Conservation (phyloP, 2,113 vertebrate genomes). For the Pipa parva region DNA sequence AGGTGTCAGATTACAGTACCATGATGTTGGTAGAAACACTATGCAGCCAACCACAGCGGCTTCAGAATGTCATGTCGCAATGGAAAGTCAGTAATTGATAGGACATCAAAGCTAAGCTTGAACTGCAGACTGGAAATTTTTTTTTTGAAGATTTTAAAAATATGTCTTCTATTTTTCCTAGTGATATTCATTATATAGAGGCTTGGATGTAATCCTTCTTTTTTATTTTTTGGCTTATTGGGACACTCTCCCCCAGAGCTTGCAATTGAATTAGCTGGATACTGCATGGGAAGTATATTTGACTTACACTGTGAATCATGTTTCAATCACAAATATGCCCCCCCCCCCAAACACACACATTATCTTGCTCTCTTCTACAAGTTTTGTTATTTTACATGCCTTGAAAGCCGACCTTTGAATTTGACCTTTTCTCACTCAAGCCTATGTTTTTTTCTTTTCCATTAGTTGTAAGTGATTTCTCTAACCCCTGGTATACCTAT, state of each 20-base stretch:
- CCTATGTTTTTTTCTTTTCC: not conserved
- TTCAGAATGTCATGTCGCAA: conserved; percentile 11
- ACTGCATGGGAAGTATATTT: too few relatives aligned
- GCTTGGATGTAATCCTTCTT: too few relatives aligned
- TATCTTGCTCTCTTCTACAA: too few relatives aligned
- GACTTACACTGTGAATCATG: too few relatives aligned
- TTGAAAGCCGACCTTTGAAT: conserved; percentile 4
- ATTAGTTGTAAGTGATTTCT: not conserved
- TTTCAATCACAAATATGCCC: too few relatives aligned
- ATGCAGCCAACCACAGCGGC: conserved; percentile 40
- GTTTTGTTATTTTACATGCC: too few relatives aligned
- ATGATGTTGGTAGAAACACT: conserved; percentile 41
- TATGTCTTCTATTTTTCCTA: not conserved
- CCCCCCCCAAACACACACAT: too few relatives aligned
- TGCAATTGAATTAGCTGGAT: too few relatives aligned
- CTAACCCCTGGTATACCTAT: not conserved
- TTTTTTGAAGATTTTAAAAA: too few relatives aligned
- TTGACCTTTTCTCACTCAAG: not conserved
- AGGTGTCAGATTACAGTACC: conserved; percentile 33
- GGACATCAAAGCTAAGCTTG: conserved; percentile 28
- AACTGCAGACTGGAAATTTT: conserved; percentile 22
- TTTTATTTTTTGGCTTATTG: too few relatives aligned
- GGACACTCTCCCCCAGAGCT: too few relatives aligned
- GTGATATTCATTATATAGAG: too few relatives aligned
- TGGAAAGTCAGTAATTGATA: conserved; percentile 14